Base-by-base conservation (phyloP, 2,888 invertebrate genomes). In the Thymelicus lineola region DNA sequence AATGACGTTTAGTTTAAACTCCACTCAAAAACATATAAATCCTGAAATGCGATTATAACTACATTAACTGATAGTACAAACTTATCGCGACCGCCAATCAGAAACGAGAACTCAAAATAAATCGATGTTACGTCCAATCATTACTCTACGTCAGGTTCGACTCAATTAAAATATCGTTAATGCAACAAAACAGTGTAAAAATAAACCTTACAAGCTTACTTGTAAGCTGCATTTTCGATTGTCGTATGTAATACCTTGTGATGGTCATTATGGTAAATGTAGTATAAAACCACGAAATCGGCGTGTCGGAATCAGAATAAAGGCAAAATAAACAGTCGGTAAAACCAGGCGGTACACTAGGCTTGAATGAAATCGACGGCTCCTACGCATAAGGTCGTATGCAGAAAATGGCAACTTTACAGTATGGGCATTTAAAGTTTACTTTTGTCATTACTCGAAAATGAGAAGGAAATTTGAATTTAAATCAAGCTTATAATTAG, bases 91-190 rank as follows among this genome's bases (percentile, higher is more conserved):
- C 91, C 92, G 87, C 93, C 93, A 93, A 93, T 93, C 93, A 93
- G 85, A 90, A 89, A 90, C 88, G 89, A 91, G 93, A 93, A 93
- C 88, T 92, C 88, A 80, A 91, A 93, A 93, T 92, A 93, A 93
- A 93, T 93, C 93, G 92, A 90, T 89, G 91, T 91, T 88, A 89
- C 93, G 88, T 93, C 93, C 93, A 93, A 93, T 93, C 93, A 93
- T 93, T 93, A 93, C 88, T 93, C 92, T 79, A 91, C 87, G 93
- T 93, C 93, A 90, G 89, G 90, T 89, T 91, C 90, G 86, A 92
- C 92, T 93, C 93, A 93, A 93, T 93, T 93, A 93, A 93, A 93
- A 93, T 93, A 93, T 93, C 93, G 92, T 93, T 93, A 93, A 93
- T 90, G 87, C 75, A 76, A 75, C 73, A 77, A 77, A 82, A 82